These are phyloP conservation scores for Magallana ariakensis DNA, from an alignment of 1,140 invertebrate species.

Conservation along the genomic window DNA sequence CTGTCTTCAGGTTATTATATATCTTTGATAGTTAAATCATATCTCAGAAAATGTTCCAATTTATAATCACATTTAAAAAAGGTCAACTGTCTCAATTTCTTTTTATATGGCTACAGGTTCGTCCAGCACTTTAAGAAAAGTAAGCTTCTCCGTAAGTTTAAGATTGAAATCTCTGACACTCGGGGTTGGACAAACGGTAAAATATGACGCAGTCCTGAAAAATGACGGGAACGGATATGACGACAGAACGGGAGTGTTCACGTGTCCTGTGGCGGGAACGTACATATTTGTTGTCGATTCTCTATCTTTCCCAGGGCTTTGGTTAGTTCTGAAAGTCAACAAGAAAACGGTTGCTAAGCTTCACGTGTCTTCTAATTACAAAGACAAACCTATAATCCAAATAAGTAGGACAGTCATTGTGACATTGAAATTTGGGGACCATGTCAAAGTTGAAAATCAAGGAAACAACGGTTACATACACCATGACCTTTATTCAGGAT, in stretches of 20 bases:
- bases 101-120: no score
- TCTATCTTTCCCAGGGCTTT: not conserved
- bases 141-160: not conserved
- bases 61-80: no score
- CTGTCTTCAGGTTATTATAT: no score
- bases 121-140: not conserved
- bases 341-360: not conserved
- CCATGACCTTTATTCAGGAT: not conserved
- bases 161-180: not conserved
- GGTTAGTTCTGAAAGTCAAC: not conserved
- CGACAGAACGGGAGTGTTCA: not conserved
- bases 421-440: not conserved
- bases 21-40: no score
- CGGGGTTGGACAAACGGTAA: not conserved
- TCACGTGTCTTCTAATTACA: not conserved
- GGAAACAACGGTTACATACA: not conserved
- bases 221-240: not conserved
- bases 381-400: not conserved
- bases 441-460: not conserved
- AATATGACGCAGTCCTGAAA: not conserved
- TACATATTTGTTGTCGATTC: not conserved
- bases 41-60: no score
- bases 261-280: not conserved
- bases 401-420: not conserved
- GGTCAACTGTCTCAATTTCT: no score